Percentiles rank a stretch among this genome's conserved stretches.
Evolutionary conservation across 2,113 vertebrate genomes (phyloP).

Genomic region (Pseudorectes ferrugineus): DNA sequence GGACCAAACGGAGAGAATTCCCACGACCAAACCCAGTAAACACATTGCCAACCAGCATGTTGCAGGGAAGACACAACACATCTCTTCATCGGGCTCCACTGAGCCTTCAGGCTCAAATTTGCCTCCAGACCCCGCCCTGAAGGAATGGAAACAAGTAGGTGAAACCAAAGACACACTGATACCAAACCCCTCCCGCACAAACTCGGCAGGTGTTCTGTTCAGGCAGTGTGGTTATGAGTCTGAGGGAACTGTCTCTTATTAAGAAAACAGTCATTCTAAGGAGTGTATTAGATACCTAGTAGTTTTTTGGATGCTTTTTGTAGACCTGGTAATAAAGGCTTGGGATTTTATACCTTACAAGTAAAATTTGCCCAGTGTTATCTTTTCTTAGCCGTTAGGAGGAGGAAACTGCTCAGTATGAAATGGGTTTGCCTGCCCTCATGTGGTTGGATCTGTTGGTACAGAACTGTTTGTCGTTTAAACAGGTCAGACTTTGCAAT

Average conservation of each 20-base stretch:
- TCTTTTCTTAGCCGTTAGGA: background rate
- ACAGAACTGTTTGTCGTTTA: background rate
- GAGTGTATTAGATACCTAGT: background rate
- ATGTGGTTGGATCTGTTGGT: background rate
- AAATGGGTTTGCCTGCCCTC: background rate
- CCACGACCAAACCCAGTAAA: background rate
- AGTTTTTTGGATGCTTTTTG: background rate
- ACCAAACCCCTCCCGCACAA: accelerated
- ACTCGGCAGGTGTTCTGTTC: background rate
- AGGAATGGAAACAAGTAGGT: conserved; percentile 91
- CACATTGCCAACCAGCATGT: background rate
- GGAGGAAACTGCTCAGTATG: background rate
- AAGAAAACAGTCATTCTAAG: background rate
- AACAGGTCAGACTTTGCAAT: background rate
- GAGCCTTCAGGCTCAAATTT: conserved; percentile 24
- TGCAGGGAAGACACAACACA: background rate
- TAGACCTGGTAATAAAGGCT: background rate
- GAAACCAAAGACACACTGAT: background rate
- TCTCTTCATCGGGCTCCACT: background rate
- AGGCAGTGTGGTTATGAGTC: background rate
- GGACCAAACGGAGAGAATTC: background rate
- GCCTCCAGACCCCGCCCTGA: conserved; percentile 52
- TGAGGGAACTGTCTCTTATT: background rate
- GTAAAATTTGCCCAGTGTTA: background rate
- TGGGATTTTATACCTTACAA: background rate